These are phyloP conservation scores for Carapus acus DNA, from an alignment of 2,797 vertebrate genomes.

Conservation along the genomic window DNA sequence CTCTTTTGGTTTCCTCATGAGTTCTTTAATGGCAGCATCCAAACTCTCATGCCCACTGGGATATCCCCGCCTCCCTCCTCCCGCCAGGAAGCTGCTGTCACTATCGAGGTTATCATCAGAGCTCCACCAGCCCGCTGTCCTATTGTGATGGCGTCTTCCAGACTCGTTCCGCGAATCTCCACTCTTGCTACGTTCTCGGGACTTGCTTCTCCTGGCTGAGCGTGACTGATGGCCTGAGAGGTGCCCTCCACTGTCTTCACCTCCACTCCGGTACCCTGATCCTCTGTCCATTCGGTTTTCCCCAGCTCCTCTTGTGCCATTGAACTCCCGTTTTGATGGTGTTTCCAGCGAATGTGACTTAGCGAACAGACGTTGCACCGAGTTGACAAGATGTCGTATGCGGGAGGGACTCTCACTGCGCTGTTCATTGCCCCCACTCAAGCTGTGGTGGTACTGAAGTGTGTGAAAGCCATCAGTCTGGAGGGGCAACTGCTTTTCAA, in stretches of 20 bases:
- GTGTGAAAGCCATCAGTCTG: constrained; percentile 98
- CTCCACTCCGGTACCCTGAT: constrained; percentile 69
- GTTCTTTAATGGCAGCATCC: constrained; percentile 94
- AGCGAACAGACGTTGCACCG: constrained; percentile 96
- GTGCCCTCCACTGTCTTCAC: constrained; percentile 76
- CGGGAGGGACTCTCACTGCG: constrained; percentile 97
- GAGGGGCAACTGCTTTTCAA: constrained; percentile 95
- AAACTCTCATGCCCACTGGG: constrained; percentile 80
- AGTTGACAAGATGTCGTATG: constrained; percentile 97
- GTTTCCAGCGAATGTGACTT: constrained; percentile 98
- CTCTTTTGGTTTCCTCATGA: constrained; percentile 88
- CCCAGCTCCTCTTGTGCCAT: constrained; percentile 77
- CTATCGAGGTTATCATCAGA: constrained; percentile 99
- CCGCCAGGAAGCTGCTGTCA: constrained; percentile 91
- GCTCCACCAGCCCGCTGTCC: constrained; percentile 97
- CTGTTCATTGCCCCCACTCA: constrained; percentile 75
- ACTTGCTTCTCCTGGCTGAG: constrained; percentile 73
- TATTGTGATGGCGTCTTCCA: constrained; percentile 71
- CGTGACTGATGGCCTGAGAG: constrained; percentile 82
- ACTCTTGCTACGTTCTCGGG: constrained; percentile 77
- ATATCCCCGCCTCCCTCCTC: constrained; percentile 69
- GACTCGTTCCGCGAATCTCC: constrained; percentile 74
- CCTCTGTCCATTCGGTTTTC: constrained; percentile 78
- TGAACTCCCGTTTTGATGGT: constrained; percentile 91
- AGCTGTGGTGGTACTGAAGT: constrained; percentile 89